These are phyloP conservation scores for Schizothorax lantsangensis DNA, from an alignment of 2,797 vertebrate genomes.

Conservation along the genomic window DNA sequence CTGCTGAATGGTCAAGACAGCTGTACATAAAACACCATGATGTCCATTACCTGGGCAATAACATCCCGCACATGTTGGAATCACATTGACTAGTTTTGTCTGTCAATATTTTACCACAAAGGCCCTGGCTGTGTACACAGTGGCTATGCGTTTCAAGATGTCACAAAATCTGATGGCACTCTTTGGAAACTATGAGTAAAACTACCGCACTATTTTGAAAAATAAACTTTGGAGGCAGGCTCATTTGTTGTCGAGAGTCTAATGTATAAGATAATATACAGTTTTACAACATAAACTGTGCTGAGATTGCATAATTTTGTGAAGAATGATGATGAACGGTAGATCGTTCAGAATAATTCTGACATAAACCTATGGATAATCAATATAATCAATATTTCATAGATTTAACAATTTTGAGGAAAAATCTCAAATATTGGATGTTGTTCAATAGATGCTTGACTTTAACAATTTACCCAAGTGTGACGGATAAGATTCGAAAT, in stretches of 20 bases:
- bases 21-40: not conserved
- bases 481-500: not conserved
- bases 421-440: not conserved
- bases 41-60: not conserved
- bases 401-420: not conserved
- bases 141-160: not conserved
- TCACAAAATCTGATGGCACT: not conserved
- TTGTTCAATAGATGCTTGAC: not conserved
- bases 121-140: not conserved
- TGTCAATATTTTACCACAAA: not conserved
- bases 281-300: not conserved
- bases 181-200: not conserved
- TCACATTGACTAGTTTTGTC: not conserved
- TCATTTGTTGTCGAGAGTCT: not conserved
- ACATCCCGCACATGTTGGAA: not conserved
- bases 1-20: not conserved
- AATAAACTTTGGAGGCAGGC: not conserved
- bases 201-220: not conserved
- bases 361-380: not conserved
- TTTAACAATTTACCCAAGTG: not conserved
- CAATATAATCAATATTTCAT: not conserved
- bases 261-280: not conserved
- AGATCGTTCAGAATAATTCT: not conserved
- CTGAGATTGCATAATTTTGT: not conserved
- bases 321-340: not conserved